These are phyloP conservation scores for Vicugna pacos DNA, from an alignment of 2,113 vertebrate species.

Conservation along the genomic window DNA sequence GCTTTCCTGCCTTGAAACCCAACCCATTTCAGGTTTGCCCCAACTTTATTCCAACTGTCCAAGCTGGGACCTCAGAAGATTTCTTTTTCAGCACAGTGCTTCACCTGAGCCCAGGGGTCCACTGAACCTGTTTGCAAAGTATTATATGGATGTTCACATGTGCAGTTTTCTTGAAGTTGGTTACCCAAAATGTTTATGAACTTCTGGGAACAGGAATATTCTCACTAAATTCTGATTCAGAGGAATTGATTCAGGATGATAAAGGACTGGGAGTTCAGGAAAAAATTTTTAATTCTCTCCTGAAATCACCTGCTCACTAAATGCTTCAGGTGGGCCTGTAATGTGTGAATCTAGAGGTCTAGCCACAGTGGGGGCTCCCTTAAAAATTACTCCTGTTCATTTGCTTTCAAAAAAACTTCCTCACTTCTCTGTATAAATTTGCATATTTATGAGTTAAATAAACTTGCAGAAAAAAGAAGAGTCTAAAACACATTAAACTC, in stretches of 20 bases:
- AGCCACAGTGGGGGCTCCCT: not conserved
- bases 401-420: not conserved
- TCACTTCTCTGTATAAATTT: not conserved
- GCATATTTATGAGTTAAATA: not conserved
- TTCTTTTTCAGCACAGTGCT: not conserved
- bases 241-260: not conserved
- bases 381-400: not conserved
- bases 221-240: not conserved
- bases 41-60: not conserved
- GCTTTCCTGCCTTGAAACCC: not conserved
- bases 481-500: not conserved
- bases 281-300: not conserved
- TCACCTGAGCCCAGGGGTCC: not conserved
- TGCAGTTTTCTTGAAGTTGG: not conserved
- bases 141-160: not conserved
- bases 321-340: not conserved
- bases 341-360: not conserved
- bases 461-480: not conserved
- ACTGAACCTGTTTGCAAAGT: not conserved
- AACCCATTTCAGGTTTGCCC: not conserved
- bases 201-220: not conserved
- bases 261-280: not conserved
- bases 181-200: not conserved
- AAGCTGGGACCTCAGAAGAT: not conserved
- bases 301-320: not conserved